phyloP scores from a whole-genome alignment of 2,797 vertebrate genomes.

The Gouania willdenowi region DNA sequence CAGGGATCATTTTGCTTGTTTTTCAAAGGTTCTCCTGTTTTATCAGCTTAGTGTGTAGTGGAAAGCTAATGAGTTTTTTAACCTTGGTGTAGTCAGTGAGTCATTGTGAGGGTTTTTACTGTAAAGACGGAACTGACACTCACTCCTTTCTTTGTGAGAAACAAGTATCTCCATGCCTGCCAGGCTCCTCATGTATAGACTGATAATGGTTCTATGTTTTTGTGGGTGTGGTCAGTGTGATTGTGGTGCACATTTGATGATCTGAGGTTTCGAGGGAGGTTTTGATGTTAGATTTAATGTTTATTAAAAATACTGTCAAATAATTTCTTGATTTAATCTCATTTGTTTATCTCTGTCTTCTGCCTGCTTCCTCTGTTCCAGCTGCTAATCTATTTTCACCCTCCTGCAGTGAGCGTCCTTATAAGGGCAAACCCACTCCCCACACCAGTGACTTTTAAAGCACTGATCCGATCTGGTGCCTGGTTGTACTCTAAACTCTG shows the following conservation, averaged over 20 bases:
- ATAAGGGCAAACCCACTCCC: constrained; percentile 64
- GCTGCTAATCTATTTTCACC: constrained; percentile 50
- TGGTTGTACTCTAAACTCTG: constrained; percentile 50
- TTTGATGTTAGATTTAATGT: no score
- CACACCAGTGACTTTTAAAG: constrained; percentile 42
- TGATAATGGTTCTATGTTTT: constrained; percentile 31
- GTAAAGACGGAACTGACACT: constrained; percentile 35
- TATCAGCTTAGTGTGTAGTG: constrained; percentile 7
- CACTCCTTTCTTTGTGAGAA: constrained; percentile 15
- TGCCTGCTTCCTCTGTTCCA: constrained; percentile 28
- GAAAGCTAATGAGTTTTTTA: constrained; percentile 7
- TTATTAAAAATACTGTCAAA: no score
- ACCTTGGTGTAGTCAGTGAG: constrained; percentile 18
- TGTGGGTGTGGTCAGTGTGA: constrained; percentile 18
- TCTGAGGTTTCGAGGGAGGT: background rate
- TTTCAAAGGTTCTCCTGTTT: constrained; percentile 12
- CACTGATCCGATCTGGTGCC: constrained; percentile 54
- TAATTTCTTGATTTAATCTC: background rate
- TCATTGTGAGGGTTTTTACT: constrained; percentile 34
- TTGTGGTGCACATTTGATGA: constrained; percentile 12
- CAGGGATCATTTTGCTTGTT: constrained; percentile 1
- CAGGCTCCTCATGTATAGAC: constrained; percentile 23
- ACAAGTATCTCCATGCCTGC: constrained; percentile 11
- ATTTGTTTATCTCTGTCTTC: constrained; percentile 31
- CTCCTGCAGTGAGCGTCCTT: constrained; percentile 51